Base-by-base conservation (phyloP, 2,113 vertebrate species). In the Capreolus pygargus region DNA sequence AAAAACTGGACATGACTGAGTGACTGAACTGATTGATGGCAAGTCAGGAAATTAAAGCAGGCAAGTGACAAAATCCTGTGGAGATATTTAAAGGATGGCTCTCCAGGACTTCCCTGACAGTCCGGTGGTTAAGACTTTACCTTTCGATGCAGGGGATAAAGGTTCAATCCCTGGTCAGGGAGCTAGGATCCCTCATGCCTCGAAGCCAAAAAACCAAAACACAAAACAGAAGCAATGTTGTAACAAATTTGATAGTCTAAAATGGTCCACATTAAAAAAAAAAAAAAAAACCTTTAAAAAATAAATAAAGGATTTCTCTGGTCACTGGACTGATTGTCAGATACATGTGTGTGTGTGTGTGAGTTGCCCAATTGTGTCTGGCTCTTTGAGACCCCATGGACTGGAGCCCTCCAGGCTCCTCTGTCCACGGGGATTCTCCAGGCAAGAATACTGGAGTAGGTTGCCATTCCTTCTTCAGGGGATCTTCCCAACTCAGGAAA, bases 1-100 rank as follows among this genome's bases (percentile, higher is more conserved):
- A n/a, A 64, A 30, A 64, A n/a, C 1, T n/a, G 61, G 61, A 64
- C 61, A 64, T 0, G 0, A 64, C 15, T 17, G 15, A n/a, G 15
- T 8, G 61, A 64, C 61, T 64, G 3, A 64, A 64, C 61, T 64
- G 15, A n/a, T 3, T n/a, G 7, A 15, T 11, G 30, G 1, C 30
- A 64, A 2, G 2, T 70, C 54, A 83, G 6, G 12, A 45, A n/a
- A 86, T 79, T 88, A n/a, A 91, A 95, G n/a, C 2, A 91, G 67
- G 5, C 1, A 43, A 84, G 16, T 39, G 33, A 15, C 25, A 54
- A 74, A 43, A 43, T 76, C 33, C 21, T 21, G 6, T 17, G 39
- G 2, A 17, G 27, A 67, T 33, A 12, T 30, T 78, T 43, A 55
- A 84, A 45, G 6, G 43, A n/a, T 10, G 33, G 2, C 47, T 78